Percentiles rank a stretch among this genome's conserved stretches.
phyloP scores from a whole-genome alignment of 2,113 vertebrate genomes.

The Nesoenas mayeri region DNA sequence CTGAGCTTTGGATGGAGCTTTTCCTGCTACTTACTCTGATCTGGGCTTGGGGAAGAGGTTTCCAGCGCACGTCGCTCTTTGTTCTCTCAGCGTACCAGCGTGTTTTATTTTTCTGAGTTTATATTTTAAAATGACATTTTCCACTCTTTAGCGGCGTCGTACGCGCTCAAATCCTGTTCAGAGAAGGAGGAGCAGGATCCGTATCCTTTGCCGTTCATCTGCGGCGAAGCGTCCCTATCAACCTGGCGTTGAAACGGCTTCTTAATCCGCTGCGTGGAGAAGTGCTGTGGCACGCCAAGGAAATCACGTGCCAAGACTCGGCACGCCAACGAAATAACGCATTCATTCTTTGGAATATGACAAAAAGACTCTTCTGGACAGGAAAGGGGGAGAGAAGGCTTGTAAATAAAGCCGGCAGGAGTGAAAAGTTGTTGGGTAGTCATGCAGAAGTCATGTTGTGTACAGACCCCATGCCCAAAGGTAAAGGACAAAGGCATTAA shows the following conservation, averaged over 20 bases:
- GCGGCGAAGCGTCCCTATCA: not conserved
- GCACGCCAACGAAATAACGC: conserved; percentile 18
- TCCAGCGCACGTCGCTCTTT: not conserved
- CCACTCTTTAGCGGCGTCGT: not conserved
- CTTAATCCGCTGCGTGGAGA: conserved; percentile 53
- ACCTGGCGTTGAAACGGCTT: conserved; percentile 22
- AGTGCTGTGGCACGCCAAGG: not conserved
- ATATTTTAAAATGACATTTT: conserved; percentile 9
- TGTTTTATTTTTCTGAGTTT: not conserved
- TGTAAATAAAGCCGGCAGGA: conserved; percentile 18
- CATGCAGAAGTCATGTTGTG: not conserved
- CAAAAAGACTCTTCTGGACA: conserved; percentile 7
- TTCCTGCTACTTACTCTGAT: not conserved
- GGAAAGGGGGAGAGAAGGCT: not conserved
- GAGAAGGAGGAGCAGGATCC: conserved; percentile 46
- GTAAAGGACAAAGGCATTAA: not conserved
- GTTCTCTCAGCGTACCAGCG: not conserved
- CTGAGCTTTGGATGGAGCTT: not conserved
- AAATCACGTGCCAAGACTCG: conserved; percentile 16
- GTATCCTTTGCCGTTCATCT: conserved; percentile 34
- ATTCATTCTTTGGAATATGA: conserved; percentile 34
- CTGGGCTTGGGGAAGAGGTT: not conserved
- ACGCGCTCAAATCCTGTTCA: not conserved
- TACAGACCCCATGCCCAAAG: not conserved
- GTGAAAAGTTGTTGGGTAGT: not conserved